These are phyloP conservation scores for Gobio gobio DNA, from an alignment of 2,113 vertebrate genomes.

Conservation along the genomic window DNA sequence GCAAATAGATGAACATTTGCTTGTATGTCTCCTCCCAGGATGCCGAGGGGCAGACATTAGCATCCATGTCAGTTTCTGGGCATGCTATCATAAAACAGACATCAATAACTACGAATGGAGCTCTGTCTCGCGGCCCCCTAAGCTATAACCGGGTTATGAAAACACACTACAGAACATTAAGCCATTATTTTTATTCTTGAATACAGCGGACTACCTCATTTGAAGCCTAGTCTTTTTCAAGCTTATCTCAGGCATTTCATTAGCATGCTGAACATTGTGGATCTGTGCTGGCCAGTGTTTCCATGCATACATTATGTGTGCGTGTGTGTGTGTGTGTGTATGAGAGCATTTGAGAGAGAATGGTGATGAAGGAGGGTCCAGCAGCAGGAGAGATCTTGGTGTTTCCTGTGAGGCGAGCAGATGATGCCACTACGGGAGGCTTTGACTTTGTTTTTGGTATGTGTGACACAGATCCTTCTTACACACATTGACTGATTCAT, in stretches of 20 bases:
- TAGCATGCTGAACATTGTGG: constrained; percentile 68
- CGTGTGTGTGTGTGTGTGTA: constrained; percentile 51
- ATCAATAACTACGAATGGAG: constrained; percentile 72
- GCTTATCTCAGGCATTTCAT: constrained; percentile 72
- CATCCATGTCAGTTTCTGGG: constrained; percentile 66
- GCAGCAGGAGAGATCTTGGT: constrained; percentile 32
- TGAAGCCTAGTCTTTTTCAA: constrained; percentile 63
- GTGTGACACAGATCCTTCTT: constrained; percentile 59
- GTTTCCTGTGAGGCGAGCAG: constrained; percentile 65
- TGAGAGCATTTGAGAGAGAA: not conserved
- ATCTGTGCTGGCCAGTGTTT: constrained; percentile 60
- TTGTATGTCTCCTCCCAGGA: constrained; percentile 59
- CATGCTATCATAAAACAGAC: constrained; percentile 75
- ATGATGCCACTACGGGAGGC: constrained; percentile 68
- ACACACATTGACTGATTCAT: constrained; percentile 46
- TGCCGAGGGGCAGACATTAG: constrained; percentile 77
- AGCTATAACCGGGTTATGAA: constrained; percentile 48
- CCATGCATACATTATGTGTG: constrained; percentile 52
- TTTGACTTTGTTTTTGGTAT: constrained; percentile 51
- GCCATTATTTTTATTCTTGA: constrained; percentile 76
- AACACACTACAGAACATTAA: constrained; percentile 49
- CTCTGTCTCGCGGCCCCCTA: constrained; percentile 53
- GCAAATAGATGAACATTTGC: constrained; percentile 71
- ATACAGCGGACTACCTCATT: constrained; percentile 69
- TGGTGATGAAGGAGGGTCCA: constrained; percentile 7